Evolutionary conservation across 2,888 invertebrate species (phyloP).

Genomic region (Acanthoscelides obtectus): DNA sequence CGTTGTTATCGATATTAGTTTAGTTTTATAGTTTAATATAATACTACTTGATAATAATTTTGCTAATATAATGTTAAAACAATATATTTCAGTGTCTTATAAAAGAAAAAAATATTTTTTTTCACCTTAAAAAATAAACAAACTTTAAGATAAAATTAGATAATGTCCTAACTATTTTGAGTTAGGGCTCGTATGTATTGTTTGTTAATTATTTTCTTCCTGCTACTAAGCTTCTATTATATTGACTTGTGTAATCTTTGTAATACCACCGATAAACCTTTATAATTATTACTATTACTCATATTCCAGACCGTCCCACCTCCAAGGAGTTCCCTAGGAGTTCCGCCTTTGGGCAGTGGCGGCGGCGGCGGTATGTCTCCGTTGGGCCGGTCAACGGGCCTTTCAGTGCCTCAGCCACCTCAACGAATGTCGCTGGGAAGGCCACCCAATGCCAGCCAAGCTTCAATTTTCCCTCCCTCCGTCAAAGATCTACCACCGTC

Average conservation of each 20-base stretch:
- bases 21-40: no score
- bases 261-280: not conserved
- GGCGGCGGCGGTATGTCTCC: slow-evolving; percentile 51
- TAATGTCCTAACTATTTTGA: no score
- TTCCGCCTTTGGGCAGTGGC: not conserved
- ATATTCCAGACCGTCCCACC: slow-evolving; percentile 52
- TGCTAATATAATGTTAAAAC: no score
- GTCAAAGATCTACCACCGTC: slow-evolving; percentile 55
- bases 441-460: slow-evolving; percentile 16
- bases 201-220: not conserved
- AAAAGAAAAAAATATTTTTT: no score
- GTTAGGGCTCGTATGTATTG: no score
- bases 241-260: no score
- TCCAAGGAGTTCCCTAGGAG: slow-evolving; percentile 34
- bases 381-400: slow-evolving; percentile 47
- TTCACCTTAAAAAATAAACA: no score
- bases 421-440: slow-evolving; percentile 39
- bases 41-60: no score
- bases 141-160: no score
- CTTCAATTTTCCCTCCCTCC: slow-evolving; percentile 41
- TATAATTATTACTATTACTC: slow-evolving; percentile 11
- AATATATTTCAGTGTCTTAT: no score
- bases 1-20: no score
- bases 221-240: no score
- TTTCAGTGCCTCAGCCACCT: slow-evolving; percentile 46